phyloP scores from a whole-genome alignment of 2,888 invertebrate species.

The Augochlorella aurata region DNA sequence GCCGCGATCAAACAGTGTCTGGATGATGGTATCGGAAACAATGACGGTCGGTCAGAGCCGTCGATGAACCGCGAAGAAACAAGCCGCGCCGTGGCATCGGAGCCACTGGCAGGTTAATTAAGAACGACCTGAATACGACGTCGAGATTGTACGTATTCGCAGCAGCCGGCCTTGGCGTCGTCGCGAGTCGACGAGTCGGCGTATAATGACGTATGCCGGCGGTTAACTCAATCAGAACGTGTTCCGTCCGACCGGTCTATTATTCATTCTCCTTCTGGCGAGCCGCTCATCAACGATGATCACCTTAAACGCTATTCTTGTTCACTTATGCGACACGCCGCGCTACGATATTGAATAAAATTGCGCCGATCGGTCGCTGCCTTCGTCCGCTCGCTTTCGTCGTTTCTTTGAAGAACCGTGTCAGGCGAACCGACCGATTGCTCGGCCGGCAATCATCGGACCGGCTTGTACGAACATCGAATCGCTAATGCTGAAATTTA shows the following conservation, averaged over 20 bases:
- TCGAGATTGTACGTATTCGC: conserved; percentile 63
- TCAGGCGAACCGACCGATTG: not conserved
- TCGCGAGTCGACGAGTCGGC: conserved; percentile 59
- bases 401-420: conserved; percentile 28
- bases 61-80: conserved; percentile 29
- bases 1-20: not conserved
- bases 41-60: conserved; percentile 11
- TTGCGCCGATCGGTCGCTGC: conserved; percentile 34
- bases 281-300: conserved; percentile 60
- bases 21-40: conserved; percentile 8
- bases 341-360: conserved; percentile 53
- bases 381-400: not conserved
- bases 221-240: conserved; percentile 71
- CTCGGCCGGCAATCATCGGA: not conserved
- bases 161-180: conserved; percentile 62
- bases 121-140: conserved; percentile 68
- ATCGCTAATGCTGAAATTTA: conserved; percentile 20
- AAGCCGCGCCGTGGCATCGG: conserved; percentile 21
- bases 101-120: conserved; percentile 64
- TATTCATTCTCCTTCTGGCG: conserved; percentile 62
- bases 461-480: not conserved
- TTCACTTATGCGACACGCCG: conserved; percentile 52
- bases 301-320: conserved; percentile 59
- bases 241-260: conserved; percentile 63
- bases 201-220: conserved; percentile 64